Evolutionary conservation across 2,888 invertebrate genomes (phyloP).

Genomic region (Machimus atricapillus): DNA sequence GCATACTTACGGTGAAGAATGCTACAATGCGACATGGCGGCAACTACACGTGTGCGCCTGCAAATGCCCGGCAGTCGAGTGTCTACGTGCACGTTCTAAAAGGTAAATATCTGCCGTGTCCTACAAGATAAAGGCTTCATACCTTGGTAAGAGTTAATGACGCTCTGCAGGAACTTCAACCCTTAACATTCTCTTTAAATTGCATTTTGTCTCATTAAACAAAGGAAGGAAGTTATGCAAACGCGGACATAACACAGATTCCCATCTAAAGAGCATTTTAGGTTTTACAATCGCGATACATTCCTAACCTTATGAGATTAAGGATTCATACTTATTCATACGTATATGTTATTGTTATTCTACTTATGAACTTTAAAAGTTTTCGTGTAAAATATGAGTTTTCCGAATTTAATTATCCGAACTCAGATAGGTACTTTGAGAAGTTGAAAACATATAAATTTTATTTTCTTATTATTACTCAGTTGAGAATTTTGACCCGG

Average conservation of each 20-base stretch:
- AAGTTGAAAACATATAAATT: background rate
- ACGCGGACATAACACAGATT: background rate
- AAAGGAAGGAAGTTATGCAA: background rate
- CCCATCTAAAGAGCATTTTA: background rate
- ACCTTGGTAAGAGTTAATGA: constrained; percentile 21
- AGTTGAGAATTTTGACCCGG: background rate
- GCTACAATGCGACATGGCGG: constrained; percentile 67
- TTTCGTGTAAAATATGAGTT: background rate
- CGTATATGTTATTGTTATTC: background rate
- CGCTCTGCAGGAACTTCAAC: background rate
- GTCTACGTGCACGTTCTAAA: constrained; percentile 73
- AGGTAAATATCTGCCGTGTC: constrained; percentile 61
- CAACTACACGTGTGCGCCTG: constrained; percentile 77
- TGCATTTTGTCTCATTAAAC: constrained; percentile 14
- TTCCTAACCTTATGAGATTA: background rate
- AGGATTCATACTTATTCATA: background rate
- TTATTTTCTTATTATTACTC: background rate
- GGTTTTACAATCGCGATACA: background rate
- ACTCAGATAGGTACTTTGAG: background rate
- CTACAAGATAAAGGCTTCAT: background rate
- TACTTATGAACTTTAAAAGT: background rate
- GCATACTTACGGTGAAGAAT: constrained; percentile 69
- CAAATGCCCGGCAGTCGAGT: constrained; percentile 74
- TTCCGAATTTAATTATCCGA: background rate
- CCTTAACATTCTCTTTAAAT: background rate